These are phyloP conservation scores for Scolopax rusticola DNA, from an alignment of 2,797 vertebrate species.

Conservation along the genomic window DNA sequence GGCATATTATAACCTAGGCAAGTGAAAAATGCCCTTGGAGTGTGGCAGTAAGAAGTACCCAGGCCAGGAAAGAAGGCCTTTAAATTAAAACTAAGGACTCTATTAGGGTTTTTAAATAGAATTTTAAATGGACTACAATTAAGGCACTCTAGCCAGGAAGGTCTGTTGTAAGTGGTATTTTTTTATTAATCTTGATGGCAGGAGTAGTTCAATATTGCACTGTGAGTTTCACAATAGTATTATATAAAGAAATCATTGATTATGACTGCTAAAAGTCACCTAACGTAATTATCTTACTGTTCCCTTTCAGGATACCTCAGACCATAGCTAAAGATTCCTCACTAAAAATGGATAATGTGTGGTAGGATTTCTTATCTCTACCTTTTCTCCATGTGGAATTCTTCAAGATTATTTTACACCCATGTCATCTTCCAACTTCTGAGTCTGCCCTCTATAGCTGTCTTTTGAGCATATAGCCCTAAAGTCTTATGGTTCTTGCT, in stretches of 20 bases:
- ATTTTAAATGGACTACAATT: conserved; percentile 29
- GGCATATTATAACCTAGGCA: not conserved
- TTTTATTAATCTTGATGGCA: conserved; percentile 15
- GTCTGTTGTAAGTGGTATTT: not conserved
- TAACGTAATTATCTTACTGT: not conserved
- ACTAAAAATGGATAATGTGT: not conserved
- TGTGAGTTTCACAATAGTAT: not conserved
- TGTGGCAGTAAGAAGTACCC: not conserved
- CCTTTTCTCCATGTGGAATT: not conserved
- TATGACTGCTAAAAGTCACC: not conserved
- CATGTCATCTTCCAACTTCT: not conserved
- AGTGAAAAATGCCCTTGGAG: not conserved
- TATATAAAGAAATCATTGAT: conserved; percentile 21
- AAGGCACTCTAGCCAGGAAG: not conserved
- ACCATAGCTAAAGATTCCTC: not conserved
- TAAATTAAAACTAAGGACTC: conserved; percentile 12
- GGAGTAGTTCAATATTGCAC: not conserved
- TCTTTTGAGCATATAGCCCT: not conserved
- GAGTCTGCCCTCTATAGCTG: not conserved
- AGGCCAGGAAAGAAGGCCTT: not conserved
- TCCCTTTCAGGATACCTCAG: not conserved
- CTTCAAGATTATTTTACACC: not conserved
- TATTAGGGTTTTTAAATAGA: not conserved
- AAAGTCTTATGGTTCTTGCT: not conserved
- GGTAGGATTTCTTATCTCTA: not conserved